Evolutionary conservation across 2,113 vertebrate species (phyloP), one percentile per base, ranked within the genome.

Genomic region (Menidia beryllina): DNA sequence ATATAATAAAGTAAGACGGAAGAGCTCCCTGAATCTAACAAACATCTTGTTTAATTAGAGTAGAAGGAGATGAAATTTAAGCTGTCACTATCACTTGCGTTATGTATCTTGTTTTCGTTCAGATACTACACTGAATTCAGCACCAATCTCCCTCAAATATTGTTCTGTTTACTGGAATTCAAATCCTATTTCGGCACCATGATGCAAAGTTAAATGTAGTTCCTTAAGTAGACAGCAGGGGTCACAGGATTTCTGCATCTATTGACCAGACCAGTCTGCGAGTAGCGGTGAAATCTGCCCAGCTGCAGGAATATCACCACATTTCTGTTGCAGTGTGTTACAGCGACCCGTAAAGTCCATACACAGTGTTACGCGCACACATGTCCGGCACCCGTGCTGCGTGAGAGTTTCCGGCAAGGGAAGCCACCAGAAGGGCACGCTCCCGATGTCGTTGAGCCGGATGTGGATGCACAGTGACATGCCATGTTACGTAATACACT

Each of bases 401-500:
- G 26, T 49, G 50, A 15, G 53, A 21, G 26, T 48, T 12, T 69
- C 41, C 8, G 24, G 7, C 15, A 27, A 21, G 53, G 49, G 47
- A 57, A 48, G 19, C 38, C 65, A 45, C 68, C 52, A 55, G 61
- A 60, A 68, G 61, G 19, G 49, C 43, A 53, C 71, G 74, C 52
- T 68, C 49, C 51, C 62, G 68, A 70, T 78, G 71, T 59, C 86
- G 47, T 58, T 38, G 45, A 68, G 63, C 57, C 75, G 78, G 78
- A 79, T 74, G 85, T 76, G 77, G 77, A 87, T 87, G 81, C 77
- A 82, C 81, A 43, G 54, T 69, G 68, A 61, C 80, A 86, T n/a
- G 24, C 66, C 53, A 34, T 10, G 71, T 91, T 90, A 91, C 70
- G 24, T 86, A 91, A 92, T 88, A 83, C 85, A 86, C 58, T 76